Evolutionary conservation across 2,113 vertebrate species (phyloP), one percentile per base, ranked within the genome.

Genomic region (Geothlypis trichas): DNA sequence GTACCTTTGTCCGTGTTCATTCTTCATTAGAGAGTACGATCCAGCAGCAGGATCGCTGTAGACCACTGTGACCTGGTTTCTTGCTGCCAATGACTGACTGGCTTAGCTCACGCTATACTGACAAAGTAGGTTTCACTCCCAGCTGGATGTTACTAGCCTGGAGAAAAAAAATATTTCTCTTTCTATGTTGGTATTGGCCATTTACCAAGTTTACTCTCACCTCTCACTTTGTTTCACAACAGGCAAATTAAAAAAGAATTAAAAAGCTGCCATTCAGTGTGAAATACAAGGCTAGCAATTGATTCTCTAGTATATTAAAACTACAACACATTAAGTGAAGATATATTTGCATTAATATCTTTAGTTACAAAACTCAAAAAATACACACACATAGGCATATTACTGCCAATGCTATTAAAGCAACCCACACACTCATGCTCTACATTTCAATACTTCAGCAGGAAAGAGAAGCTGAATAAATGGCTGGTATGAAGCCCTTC

Each of bases 1-100:
- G 63, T 74, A 95, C 85, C 92, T 91, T 90, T 88, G 83, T 76
- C 79, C 79, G 57, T 49, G 57, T 10, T 63, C 2, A 2, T 74
- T 86, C 84, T 88, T 89, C 5, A 4, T 62, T 49, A 67, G 57
- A 71, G 46, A 81, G 59, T 16, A 67, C 0, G 8, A 57, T 83
- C 71, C 85, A 86, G 85, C 93, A 94, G 85, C 76, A 90, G 82
- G 92, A 86, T 61, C 0, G 0, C 79, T 86, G 52, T 55, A 93
- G 87, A 95, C 88, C 72, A 63, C 85, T 88, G 92, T 86, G 94
- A 87, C 57, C 82, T 88, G 75, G 11, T 88, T 96, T 95, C 26
- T 58, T 80, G 42, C 75, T 78, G 72, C 82, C 46, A 55, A 54
- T 55, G 72, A 44, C 72, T 89, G 63, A 30, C 72, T 75, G 58